Evolutionary conservation across 2,113 vertebrate genomes (phyloP).

Genomic region (Bettongia penicillata): DNA sequence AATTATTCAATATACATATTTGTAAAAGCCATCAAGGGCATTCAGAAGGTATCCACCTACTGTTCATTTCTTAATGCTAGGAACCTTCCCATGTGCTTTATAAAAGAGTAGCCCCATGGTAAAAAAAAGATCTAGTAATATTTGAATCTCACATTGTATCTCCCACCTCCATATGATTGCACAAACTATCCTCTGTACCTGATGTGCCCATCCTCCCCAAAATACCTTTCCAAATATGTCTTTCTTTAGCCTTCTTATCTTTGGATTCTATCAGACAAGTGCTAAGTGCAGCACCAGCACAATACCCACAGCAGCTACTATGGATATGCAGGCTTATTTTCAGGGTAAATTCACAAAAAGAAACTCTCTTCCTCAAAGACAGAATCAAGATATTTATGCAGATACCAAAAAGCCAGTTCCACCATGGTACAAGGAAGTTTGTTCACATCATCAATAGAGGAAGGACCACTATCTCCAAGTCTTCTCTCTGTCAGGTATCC

Average conservation of each 20-base stretch:
- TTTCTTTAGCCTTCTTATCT: not conserved
- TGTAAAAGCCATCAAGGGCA: not conserved
- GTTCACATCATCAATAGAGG: too few relatives aligned
- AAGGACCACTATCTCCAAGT: too few relatives aligned
- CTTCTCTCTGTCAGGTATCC: too few relatives aligned
- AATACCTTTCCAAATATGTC: not conserved
- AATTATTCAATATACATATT: not conserved
- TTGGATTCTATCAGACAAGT: not conserved
- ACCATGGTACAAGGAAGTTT: too few relatives aligned
- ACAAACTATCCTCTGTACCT: not conserved
- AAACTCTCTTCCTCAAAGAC: too few relatives aligned
- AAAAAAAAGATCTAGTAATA: too few relatives aligned
- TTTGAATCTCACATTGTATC: not conserved
- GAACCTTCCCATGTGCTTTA: not conserved
- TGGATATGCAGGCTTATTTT: too few relatives aligned
- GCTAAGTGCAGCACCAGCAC: not conserved
- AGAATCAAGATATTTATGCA: too few relatives aligned
- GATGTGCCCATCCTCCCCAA: not conserved
- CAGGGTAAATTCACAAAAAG: too few relatives aligned
- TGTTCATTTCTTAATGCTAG: not conserved
- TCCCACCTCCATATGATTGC: not conserved
- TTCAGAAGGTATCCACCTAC: not conserved
- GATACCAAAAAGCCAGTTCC: too few relatives aligned
- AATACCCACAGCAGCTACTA: too few relatives aligned
- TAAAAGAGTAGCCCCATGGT: not conserved